Conservation (phyloP, 2,888 invertebrate genomes). For the Clepsis dumicolana region DNA sequence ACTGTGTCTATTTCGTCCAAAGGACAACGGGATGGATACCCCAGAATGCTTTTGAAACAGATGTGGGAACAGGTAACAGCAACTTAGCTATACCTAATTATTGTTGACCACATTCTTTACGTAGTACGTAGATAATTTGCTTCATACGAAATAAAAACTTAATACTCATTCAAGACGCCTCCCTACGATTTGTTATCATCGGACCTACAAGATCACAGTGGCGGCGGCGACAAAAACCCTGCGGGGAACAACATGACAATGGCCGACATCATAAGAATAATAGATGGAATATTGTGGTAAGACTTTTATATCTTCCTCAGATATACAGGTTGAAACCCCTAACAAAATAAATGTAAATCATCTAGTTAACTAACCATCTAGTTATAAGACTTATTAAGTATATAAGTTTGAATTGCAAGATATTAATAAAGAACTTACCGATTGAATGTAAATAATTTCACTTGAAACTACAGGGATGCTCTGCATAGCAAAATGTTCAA, state of each 20-base stretch:
- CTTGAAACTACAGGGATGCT: conserved; percentile 68
- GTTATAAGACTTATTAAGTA: not conserved
- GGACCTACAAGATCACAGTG: conserved; percentile 56
- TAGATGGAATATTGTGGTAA: conserved; percentile 78
- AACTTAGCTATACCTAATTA: not conserved
- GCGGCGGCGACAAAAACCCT: conserved; percentile 47
- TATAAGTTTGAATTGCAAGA: not conserved
- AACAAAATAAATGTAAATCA: too few relatives aligned
- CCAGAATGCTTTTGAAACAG: conserved; percentile 73
- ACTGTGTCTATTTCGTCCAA: conserved; percentile 74
- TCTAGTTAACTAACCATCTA: too few relatives aligned
- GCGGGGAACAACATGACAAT: conserved; percentile 69
- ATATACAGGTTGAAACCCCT: not conserved
- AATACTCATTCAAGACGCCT: conserved; percentile 60
- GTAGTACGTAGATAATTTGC: too few relatives aligned
- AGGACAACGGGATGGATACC: conserved; percentile 76
- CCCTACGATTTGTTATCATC: conserved; percentile 73
- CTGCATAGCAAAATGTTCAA: conserved; percentile 78
- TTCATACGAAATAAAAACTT: not conserved
- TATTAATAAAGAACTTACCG: not conserved
- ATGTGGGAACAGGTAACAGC: conserved; percentile 75
- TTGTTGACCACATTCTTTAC: not conserved
- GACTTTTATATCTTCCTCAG: not conserved
- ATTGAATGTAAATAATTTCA: not conserved
- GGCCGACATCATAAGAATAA: conserved; percentile 68